Conservation (phyloP, 2,113 vertebrate species). For the Indicator maculatus region DNA sequence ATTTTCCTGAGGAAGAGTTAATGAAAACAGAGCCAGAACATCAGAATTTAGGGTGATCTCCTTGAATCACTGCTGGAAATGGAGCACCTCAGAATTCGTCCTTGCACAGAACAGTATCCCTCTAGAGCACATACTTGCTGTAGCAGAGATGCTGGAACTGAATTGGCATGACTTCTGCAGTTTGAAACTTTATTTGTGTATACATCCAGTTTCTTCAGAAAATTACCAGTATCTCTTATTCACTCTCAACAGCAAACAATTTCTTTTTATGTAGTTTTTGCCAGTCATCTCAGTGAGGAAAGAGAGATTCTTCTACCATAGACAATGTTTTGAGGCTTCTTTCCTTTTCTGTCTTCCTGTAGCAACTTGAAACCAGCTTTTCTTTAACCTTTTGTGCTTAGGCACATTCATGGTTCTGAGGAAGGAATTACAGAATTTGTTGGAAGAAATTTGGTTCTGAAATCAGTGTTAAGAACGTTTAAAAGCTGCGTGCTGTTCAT, state of each 20-base stretch:
- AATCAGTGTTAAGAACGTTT: slow-evolving; percentile 64
- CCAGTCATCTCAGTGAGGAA: background rate
- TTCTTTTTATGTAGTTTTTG: slow-evolving; percentile 17
- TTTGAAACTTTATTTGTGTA: slow-evolving; percentile 12
- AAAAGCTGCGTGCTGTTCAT: slow-evolving; percentile 57
- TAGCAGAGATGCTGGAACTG: background rate
- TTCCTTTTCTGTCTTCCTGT: background rate
- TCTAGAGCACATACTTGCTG: background rate
- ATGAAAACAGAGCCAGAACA: background rate
- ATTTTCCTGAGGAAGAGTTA: background rate
- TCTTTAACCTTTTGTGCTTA: slow-evolving; percentile 45
- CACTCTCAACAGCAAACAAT: background rate
- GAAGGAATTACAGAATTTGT: slow-evolving; percentile 62
- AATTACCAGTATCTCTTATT: background rate
- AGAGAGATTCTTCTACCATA: slow-evolving; percentile 17
- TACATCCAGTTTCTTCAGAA: slow-evolving; percentile 11
- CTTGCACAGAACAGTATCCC: background rate
- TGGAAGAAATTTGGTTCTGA: slow-evolving; percentile 73
- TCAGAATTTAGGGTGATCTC: background rate
- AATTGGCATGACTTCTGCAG: background rate
- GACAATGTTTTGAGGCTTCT: slow-evolving; percentile 53
- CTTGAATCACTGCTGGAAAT: slow-evolving; percentile 19
- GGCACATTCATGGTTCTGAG: slow-evolving; percentile 42
- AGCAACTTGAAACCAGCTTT: slow-evolving; percentile 62
- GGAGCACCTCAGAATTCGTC: background rate